Base-by-base conservation (phyloP, 2,888 invertebrate species). In the Monopis laevigella region DNA sequence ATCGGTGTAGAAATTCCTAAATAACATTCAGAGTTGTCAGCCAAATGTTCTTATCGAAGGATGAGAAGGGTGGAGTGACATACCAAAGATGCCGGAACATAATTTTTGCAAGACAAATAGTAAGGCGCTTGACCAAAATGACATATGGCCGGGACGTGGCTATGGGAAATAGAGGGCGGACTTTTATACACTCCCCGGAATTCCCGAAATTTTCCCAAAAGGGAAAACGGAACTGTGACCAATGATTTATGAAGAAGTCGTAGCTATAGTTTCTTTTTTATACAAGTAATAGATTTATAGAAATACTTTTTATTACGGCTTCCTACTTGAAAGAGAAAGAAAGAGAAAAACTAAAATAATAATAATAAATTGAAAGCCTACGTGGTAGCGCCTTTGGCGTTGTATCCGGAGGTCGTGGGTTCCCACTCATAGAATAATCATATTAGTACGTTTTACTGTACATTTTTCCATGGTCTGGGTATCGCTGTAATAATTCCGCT, bases 51-150 rank as follows among this genome's bases (percentile, higher is more conserved):
- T 17, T 17, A 12, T 18, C 29, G 28, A 40, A 40, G 21, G 36
- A 21, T 18, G 21, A 57, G 41, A 46, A 53, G 52, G 58, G 59
- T 59, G 19, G 27, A 55, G 54, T 56, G 59, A 54, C 72, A 72
- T 74, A 72, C 75, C 54, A 62, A 54, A 60, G 60, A 68, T 64
- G 67, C 59, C 59, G 62, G 55, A 52, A 61, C 61, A 59, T 65
- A 72, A 77, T 77, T 74, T 75, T 72, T 74, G 73, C 74, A 70
- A 75, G 77, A 77, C 73, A 69, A 70, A 75, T 74, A 46, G 46
- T 41, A 61, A 19, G 61, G 65, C 63, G 65, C 65, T 72, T 67
- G 74, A 69, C 70, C 69, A 58, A 67, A 55, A 72, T 74, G 75
- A 77, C 77, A 73, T 73, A 75, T 70, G 69, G 73, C 55, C 34